A percentile compares a stretch with the other conserved stretches of the same genome.
phyloP scores from a whole-genome alignment of 2,797 vertebrate species.

The Pangasius krempfi region DNA sequence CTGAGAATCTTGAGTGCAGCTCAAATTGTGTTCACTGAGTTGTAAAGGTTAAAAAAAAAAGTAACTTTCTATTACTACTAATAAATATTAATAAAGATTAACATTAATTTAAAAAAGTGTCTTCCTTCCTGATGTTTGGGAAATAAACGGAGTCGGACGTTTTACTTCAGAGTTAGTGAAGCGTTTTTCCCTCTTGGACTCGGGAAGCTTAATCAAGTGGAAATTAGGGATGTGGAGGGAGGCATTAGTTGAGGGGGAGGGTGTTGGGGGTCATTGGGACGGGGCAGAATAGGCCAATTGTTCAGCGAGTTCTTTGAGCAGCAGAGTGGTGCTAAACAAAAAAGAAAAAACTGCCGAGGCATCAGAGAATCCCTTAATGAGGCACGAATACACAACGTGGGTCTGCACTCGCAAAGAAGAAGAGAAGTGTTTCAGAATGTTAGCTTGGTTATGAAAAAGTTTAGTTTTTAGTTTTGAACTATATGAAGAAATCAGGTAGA shows the following conservation, averaged over 20 bases:
- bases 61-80: background rate
- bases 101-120: background rate
- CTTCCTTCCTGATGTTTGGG: background rate
- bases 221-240: constrained; percentile 72
- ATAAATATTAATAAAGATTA: background rate
- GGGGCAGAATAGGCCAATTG: constrained; percentile 80
- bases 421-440: background rate
- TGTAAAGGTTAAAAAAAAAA: background rate
- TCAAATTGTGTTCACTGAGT: no score
- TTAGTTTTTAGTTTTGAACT: background rate
- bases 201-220: constrained; percentile 81
- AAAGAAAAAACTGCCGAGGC: constrained; percentile 20
- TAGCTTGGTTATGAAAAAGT: background rate
- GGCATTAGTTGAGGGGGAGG: constrained; percentile 57
- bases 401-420: background rate
- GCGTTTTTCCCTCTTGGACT: constrained; percentile 75
- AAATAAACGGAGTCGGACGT: background rate
- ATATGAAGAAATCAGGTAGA: background rate
- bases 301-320: constrained; percentile 76
- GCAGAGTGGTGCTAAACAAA: constrained; percentile 49
- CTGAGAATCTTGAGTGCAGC: background rate
- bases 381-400: background rate
- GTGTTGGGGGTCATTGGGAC: constrained; percentile 56
- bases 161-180: constrained; percentile 71
- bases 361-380: constrained; percentile 29